Evolutionary conservation across 2,797 vertebrate species (phyloP).

Genomic region (Mycteria americana): DNA sequence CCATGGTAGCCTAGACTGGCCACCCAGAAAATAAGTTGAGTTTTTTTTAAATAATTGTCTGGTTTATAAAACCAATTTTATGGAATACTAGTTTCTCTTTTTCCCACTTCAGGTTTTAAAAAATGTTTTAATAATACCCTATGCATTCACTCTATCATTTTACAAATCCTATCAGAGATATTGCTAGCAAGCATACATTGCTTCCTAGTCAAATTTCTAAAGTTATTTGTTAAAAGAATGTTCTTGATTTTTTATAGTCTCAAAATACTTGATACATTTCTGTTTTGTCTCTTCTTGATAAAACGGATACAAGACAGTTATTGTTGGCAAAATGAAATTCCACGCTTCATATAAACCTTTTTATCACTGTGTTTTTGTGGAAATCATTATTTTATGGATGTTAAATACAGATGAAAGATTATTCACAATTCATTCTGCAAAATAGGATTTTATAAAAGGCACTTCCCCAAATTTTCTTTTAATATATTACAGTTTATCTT

Average conservation of each 20-base stretch:
- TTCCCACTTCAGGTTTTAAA: neutral
- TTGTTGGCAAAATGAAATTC: conserved; percentile 66
- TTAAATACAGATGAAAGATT: conserved; percentile 69
- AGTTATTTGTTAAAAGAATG: conserved; percentile 19
- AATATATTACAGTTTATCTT: conserved; percentile 37
- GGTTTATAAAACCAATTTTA: neutral
- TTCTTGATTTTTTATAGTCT: conserved; percentile 14
- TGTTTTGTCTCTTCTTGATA: conserved; percentile 37
- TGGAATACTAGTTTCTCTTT: neutral
- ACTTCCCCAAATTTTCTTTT: conserved; percentile 28
- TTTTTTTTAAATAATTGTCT: neutral
- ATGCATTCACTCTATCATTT: neutral
- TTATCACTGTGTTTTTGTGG: conserved; percentile 63
- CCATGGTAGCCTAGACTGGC: neutral
- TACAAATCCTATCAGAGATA: neutral
- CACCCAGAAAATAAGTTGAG: neutral
- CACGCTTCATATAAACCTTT: conserved; percentile 62
- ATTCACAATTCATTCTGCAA: conserved; percentile 40
- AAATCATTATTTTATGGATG: conserved; percentile 68
- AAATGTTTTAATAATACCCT: neutral
- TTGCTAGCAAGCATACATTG: neutral
- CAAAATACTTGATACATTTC: conserved; percentile 13
- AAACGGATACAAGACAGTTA: conserved; percentile 51
- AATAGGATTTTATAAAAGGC: conserved; percentile 35
- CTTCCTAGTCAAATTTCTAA: neutral